Percentiles rank a stretch among this genome's conserved stretches.
Evolutionary conservation across 2,113 vertebrate species (phyloP).

Genomic region (Thunnus thynnus): DNA sequence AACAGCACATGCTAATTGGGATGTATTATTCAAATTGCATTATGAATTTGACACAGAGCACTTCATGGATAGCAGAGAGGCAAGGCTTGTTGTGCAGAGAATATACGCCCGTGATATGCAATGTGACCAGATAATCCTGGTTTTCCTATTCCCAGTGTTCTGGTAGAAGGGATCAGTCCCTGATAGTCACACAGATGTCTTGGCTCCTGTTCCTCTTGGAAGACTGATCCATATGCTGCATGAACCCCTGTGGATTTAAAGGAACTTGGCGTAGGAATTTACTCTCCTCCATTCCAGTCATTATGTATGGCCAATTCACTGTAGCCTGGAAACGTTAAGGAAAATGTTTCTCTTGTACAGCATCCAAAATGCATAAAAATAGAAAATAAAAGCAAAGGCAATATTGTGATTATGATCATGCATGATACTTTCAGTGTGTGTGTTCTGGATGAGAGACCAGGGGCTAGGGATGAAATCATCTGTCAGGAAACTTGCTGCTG

Average conservation of each 20-base stretch:
- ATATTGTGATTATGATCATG: slow-evolving; percentile 57
- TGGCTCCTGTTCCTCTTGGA: slow-evolving; percentile 80
- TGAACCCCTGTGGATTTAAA: slow-evolving; percentile 78
- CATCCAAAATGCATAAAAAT: slow-evolving; percentile 73
- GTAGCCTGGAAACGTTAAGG: slow-evolving; percentile 74
- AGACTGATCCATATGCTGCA: slow-evolving; percentile 76
- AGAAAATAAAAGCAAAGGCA: slow-evolving; percentile 65
- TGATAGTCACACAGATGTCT: slow-evolving; percentile 83
- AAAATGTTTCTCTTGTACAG: slow-evolving; percentile 69
- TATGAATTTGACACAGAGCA: slow-evolving; percentile 46
- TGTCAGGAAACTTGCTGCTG: slow-evolving; percentile 48
- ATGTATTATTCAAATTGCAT: slow-evolving; percentile 58
- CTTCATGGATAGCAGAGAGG: slow-evolving; percentile 36
- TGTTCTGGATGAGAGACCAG: slow-evolving; percentile 34
- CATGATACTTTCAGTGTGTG: slow-evolving; percentile 34
- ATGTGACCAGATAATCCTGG: slow-evolving; percentile 70
- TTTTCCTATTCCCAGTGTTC: slow-evolving; percentile 68
- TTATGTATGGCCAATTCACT: slow-evolving; percentile 70
- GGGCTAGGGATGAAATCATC: slow-evolving; percentile 61
- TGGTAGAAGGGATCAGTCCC: slow-evolving; percentile 69
- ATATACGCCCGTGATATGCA: slow-evolving; percentile 59
- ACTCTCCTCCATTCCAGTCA: slow-evolving; percentile 77
- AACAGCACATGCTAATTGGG: slow-evolving; percentile 53
- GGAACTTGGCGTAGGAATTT: slow-evolving; percentile 78
- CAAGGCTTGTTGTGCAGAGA: slow-evolving; percentile 32